These are phyloP conservation scores for Montipora cactus DNA, from an alignment of 64 coral and sea anemone genomes.

Conservation along the genomic window DNA sequence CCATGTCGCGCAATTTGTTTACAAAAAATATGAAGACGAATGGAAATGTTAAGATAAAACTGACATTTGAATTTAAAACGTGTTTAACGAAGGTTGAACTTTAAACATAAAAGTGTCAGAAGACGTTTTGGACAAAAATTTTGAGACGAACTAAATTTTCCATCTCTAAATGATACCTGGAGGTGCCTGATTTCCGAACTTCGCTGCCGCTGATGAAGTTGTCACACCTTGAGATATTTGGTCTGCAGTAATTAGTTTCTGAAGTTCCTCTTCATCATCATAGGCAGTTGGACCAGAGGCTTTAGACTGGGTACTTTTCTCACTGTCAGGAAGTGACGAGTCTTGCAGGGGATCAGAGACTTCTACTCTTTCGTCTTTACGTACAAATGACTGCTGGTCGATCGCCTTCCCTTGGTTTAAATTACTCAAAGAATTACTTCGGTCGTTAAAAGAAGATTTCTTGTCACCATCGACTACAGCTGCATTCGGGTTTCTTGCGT, in stretches of 20 bases:
- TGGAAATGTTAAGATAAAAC: no score
- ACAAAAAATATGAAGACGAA: no score
- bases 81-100: no score
- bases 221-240: slow-evolving; percentile 5
- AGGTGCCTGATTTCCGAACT: not conserved
- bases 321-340: not conserved
- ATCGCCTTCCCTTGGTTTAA: not conserved
- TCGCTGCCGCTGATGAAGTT: not conserved
- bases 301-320: slow-evolving; percentile 28
- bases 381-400: not conserved
- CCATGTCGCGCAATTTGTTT: no score
- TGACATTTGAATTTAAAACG: no score
- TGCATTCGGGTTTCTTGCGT: not conserved
- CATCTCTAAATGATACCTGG: not conserved
- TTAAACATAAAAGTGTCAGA: no score
- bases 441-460: not conserved
- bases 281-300: slow-evolving; percentile 22
- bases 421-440: not conserved
- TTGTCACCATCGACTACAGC: not conserved
- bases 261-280: slow-evolving; percentile 25
- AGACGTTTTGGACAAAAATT: not conserved
- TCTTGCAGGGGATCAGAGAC: not conserved
- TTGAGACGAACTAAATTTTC: not conserved
- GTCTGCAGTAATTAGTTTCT: slow-evolving; percentile 8
- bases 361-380: not conserved